phyloP scores from a whole-genome alignment of 2,888 invertebrate genomes.

The Brachycybe producta region DNA sequence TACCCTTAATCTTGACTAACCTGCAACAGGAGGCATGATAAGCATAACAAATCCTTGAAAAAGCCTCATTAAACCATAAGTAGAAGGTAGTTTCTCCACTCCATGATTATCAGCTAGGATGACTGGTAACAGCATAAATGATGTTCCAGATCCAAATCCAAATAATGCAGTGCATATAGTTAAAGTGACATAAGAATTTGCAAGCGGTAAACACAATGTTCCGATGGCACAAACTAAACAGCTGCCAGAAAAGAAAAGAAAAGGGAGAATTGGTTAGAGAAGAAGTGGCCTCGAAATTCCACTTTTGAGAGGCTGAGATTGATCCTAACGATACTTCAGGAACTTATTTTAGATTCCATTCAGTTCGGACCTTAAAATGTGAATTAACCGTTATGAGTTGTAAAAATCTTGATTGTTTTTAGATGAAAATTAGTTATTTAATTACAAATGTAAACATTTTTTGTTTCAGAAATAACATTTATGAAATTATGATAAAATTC shows the following conservation, averaged over 20 bases:
- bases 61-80: conserved; percentile 59
- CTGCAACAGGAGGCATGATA: conserved; percentile 57
- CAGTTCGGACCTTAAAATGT: no score
- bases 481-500: no score
- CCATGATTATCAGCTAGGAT: conserved; percentile 59
- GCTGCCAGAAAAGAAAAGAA: conserved; percentile 38
- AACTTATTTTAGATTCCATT: no score
- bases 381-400: background rate
- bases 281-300: background rate
- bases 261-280: no score
- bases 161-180: conserved; percentile 53
- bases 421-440: no score
- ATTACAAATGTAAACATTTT: no score
- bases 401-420: no score
- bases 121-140: conserved; percentile 62
- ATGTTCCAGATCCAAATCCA: conserved; percentile 59
- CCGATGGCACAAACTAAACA: conserved; percentile 55
- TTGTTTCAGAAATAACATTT: no score
- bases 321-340: no score
- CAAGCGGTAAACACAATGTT: conserved; percentile 51
- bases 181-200: conserved; percentile 49
- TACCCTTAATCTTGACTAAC: no score
- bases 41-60: conserved; percentile 62
- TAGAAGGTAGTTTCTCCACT: conserved; percentile 57
- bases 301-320: no score